Conservation (phyloP, 2,113 vertebrate species). For the Chiloscyllium plagiosum region DNA sequence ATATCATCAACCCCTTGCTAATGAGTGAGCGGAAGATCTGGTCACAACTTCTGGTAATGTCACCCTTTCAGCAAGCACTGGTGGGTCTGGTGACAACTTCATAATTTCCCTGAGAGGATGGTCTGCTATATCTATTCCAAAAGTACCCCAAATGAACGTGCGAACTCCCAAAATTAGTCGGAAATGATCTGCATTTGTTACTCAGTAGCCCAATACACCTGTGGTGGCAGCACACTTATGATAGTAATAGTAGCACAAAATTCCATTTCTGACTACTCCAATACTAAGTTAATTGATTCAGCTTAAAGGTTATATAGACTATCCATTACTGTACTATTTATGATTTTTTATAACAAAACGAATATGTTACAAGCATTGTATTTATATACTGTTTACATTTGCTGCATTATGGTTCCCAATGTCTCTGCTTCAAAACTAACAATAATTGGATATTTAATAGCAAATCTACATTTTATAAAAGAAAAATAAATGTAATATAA, state of each 20-base stretch:
- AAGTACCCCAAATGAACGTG: neutral
- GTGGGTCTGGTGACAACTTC: neutral
- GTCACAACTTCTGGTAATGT: neutral
- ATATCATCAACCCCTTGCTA: neutral
- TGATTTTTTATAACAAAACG: neutral
- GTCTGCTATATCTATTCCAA: neutral
- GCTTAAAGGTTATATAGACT: neutral
- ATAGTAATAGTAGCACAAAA: neutral
- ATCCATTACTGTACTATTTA: neutral
- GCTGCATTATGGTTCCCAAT: neutral
- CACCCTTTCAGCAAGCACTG: neutral
- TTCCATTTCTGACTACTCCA: neutral
- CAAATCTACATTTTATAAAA: neutral
- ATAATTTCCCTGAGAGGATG: neutral
- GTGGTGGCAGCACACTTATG: neutral
- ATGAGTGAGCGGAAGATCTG: neutral
- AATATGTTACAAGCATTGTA: neutral
- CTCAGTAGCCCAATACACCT: neutral
- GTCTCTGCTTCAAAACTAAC: neutral
- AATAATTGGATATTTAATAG: neutral
- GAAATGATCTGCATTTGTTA: slow-evolving; percentile 13
- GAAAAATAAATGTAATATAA: neutral
- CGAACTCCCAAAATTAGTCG: neutral
- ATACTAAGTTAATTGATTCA: neutral
- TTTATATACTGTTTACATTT: neutral